These are phyloP conservation scores for Coptodon bakossiorum DNA, from an alignment of 2,113 vertebrate genomes.

Conservation along the genomic window DNA sequence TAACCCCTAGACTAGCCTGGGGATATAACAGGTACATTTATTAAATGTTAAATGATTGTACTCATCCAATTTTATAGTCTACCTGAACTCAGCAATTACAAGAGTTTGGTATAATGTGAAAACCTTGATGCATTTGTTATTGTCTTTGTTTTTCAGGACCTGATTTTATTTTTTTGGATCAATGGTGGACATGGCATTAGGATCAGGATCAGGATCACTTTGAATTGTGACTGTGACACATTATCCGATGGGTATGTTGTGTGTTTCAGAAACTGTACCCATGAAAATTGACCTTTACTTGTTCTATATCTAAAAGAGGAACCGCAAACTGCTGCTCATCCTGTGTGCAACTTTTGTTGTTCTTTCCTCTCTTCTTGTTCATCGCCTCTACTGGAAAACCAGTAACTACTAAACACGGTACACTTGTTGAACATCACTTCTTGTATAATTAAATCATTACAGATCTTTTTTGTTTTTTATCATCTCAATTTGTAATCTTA, in stretches of 20 bases:
- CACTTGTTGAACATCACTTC: no score
- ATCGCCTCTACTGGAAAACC: no score
- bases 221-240: not conserved
- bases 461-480: no score
- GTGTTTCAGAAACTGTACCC: slow-evolving; percentile 14
- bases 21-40: not conserved
- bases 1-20: no score
- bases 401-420: no score
- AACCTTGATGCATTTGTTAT: not conserved
- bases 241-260: not conserved
- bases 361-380: no score
- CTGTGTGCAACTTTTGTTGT: no score
- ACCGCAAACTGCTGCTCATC: no score
- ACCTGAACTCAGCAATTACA: not conserved
- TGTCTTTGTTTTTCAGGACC: not conserved
- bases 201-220: not conserved
- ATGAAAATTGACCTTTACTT: not conserved
- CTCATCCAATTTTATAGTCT: not conserved
- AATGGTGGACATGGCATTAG: not conserved
- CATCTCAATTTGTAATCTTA: no score
- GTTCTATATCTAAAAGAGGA: not conserved
- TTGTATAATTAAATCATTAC: no score
- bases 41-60: no score
- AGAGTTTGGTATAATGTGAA: not conserved
- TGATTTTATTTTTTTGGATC: not conserved